Conservation (phyloP, 1,140 invertebrate genomes). For the Bradynema listronoti region DNA sequence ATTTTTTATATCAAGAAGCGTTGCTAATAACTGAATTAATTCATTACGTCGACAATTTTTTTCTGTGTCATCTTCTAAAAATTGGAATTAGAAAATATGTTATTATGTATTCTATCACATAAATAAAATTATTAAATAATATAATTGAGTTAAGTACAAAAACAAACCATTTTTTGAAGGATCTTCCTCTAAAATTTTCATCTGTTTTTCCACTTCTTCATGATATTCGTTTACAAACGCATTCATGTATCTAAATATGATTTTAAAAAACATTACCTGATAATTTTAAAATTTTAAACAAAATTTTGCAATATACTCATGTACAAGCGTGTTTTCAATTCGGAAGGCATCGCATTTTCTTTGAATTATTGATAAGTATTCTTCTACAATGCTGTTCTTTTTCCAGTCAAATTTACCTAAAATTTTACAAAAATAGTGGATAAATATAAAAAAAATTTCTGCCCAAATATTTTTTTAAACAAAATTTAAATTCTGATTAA, state of each 20-base stretch:
- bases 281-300: neutral
- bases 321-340: conserved; percentile 3
- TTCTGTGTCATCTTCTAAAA: neutral
- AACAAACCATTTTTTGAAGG: neutral
- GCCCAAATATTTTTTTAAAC: too few species aligned
- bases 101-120: too few species aligned
- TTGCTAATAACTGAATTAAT: too few species aligned
- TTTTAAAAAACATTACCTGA: conserved; percentile 4
- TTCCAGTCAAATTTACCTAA: conserved; percentile 18
- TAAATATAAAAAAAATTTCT: too few species aligned
- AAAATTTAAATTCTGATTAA: too few species aligned
- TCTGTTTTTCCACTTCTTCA: conserved; percentile 12
- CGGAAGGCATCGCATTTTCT: conserved; percentile 13
- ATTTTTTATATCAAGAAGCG: too few species aligned
- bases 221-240: conserved; percentile 10
- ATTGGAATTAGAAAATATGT: neutral
- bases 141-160: neutral
- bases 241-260: conserved; percentile 16
- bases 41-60: too few species aligned
- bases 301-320: conserved; percentile 4
- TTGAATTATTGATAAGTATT: conserved; percentile 2
- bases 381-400: conserved; percentile 17
- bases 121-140: neutral
- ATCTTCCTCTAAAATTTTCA: conserved; percentile 15
- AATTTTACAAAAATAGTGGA: too few species aligned